These are phyloP conservation scores for Sebastes melanostomus DNA, from an alignment of 2,797 vertebrate species.

Conservation along the genomic window DNA sequence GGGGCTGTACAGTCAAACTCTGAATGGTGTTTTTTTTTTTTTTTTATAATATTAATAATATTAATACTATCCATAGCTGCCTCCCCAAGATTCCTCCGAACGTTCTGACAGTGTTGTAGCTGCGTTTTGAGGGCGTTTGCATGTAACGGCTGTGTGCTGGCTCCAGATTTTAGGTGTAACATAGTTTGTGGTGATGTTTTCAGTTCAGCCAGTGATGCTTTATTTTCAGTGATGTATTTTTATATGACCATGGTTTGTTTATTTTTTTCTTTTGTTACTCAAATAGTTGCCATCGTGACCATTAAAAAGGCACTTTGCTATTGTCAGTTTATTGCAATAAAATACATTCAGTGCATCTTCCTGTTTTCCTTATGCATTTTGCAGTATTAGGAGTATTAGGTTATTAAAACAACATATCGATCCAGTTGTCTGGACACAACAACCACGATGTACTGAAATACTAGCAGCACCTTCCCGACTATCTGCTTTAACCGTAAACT, in stretches of 20 bases:
- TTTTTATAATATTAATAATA: slow-evolving; percentile 41
- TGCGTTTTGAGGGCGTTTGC: slow-evolving; percentile 75
- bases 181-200: slow-evolving; percentile 81
- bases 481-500: slow-evolving; percentile 19
- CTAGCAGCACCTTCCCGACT: not conserved
- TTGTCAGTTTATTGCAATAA: slow-evolving; percentile 81
- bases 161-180: slow-evolving; percentile 78
- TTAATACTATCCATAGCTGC: slow-evolving; percentile 54
- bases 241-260: slow-evolving; percentile 67
- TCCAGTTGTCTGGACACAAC: slow-evolving; percentile 2
- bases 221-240: slow-evolving; percentile 80
- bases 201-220: slow-evolving; percentile 79
- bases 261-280: slow-evolving; percentile 60
- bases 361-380: slow-evolving; percentile 49
- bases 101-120: slow-evolving; percentile 73
- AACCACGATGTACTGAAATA: slow-evolving; percentile 3
- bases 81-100: slow-evolving; percentile 62
- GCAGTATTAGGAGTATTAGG: slow-evolving; percentile 11
- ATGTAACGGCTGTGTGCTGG: slow-evolving; percentile 78
- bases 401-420: slow-evolving; percentile 19
- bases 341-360: slow-evolving; percentile 69
- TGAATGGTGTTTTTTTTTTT: slow-evolving; percentile 52
- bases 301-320: slow-evolving; percentile 80
- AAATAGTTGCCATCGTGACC: slow-evolving; percentile 79
- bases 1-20: slow-evolving; percentile 65